Base-by-base conservation (phyloP, 2,113 vertebrate species). In the Syrrhaptes paradoxus region DNA sequence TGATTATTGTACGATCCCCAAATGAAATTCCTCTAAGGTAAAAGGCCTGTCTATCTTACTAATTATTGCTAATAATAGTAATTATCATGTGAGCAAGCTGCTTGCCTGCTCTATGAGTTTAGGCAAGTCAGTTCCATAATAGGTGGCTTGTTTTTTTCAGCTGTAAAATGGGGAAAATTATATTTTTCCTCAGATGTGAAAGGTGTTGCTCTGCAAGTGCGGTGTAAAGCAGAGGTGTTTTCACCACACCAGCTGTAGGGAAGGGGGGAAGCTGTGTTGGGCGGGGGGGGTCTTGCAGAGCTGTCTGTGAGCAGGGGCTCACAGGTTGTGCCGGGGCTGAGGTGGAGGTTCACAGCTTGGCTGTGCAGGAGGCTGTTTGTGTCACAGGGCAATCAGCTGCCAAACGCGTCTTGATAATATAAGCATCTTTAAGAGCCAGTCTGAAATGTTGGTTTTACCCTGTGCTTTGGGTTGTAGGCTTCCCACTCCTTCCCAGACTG, bases 1-100 rank as follows among this genome's bases (percentile, higher is more conserved):
- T 71, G 67, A 85, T 81, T 90, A 38, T 31, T 72, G 26, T 80
- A 67, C 1, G 4, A 63, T 68, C 83, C n/a, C 16, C 29, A 51
- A 76, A 86, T 75, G 22, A 90, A 94, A 86, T 67, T 87, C 19
- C 75, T 65, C 36, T 86, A 49, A 51, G 31, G 93, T 77, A 67
- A 81, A 77, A 88, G 68, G 16, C 66, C 74, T 77, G 62, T 67
- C 84, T 38, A 17, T 87, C 72, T 67, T 90, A 76, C 34, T 88
- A 94, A 78, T 87, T 81, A 65, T 84, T 79, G 73, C 73, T 90
- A 90, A 74, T 72, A 93, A 88, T 68, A 68, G 76, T 78, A 61
- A 84, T 92, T 95, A 81, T 59, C 61, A 86, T 49, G 49, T 78
- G 85, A 90, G 88, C 90, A 76, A 61, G 52, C 59, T 84, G 49